phyloP scores from a whole-genome alignment of 1,140 invertebrate genomes.

The Apis florea region DNA sequence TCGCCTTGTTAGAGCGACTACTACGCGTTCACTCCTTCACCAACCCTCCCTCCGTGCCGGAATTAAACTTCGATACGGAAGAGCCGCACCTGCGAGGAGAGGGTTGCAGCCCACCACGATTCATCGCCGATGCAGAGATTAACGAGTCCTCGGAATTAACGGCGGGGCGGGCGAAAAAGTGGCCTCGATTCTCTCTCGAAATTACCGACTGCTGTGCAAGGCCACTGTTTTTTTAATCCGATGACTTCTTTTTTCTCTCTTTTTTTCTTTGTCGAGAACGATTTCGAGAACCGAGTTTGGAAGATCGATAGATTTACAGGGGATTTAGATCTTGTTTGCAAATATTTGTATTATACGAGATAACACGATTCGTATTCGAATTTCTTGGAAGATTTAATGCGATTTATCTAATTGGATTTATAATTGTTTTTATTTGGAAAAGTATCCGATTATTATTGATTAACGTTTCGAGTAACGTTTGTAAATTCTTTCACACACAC shows the following conservation, averaged over 20 bases:
- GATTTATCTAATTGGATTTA: too few species aligned
- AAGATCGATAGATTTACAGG: too few species aligned
- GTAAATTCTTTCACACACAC: too few species aligned
- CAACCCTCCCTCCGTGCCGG: slow-evolving; percentile 44
- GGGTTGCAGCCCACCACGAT: slow-evolving; percentile 51
- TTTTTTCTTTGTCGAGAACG: background rate
- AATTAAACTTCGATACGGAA: slow-evolving; percentile 63
- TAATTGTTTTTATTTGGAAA: too few species aligned
- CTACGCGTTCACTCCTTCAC: background rate
- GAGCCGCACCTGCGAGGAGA: slow-evolving; percentile 52
- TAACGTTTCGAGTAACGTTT: too few species aligned
- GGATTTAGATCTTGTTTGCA: too few species aligned
- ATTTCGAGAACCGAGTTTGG: too few species aligned
- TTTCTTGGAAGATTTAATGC: too few species aligned
- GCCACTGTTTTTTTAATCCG: background rate
- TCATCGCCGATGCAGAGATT: slow-evolving; percentile 61
- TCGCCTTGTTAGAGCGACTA: slow-evolving; percentile 79
- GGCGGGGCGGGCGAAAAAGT: slow-evolving; percentile 6
- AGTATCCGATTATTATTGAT: too few species aligned
- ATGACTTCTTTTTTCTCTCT: background rate
- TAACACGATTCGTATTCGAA: too few species aligned
- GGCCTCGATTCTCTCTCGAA: slow-evolving; percentile 3
- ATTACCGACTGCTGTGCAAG: slow-evolving; percentile 13
- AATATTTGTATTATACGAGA: too few species aligned
- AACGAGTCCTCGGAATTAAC: slow-evolving; percentile 28